These are phyloP conservation scores for Amia ocellicauda DNA, from an alignment of 2,113 vertebrate species.

Conservation along the genomic window DNA sequence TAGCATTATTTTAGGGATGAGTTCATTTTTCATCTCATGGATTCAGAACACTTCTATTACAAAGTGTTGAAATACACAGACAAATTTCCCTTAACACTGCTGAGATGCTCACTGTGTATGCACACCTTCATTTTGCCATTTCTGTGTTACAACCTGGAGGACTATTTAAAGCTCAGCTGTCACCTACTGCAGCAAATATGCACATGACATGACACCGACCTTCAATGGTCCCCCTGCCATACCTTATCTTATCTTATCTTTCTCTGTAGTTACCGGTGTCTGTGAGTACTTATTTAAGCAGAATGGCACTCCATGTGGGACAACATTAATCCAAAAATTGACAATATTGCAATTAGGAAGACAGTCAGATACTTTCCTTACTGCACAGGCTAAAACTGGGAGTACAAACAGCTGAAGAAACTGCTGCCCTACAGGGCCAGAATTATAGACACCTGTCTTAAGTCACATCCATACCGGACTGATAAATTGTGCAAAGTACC, in stretches of 20 bases:
- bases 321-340: too few relatives aligned
- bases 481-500: too few relatives aligned
- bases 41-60: slow-evolving; percentile 2
- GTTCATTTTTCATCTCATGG: slow-evolving; percentile 3
- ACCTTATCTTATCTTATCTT: background rate
- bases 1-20: slow-evolving; percentile 5
- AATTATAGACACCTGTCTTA: too few relatives aligned
- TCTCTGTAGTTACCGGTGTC: too few relatives aligned
- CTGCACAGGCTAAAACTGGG: too few relatives aligned
- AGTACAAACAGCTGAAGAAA: too few relatives aligned
- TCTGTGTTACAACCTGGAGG: background rate
- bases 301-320: too few relatives aligned
- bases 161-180: slow-evolving; percentile 21
- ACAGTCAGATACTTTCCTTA: too few relatives aligned
- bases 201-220: slow-evolving; percentile 9
- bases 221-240: background rate
- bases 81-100: slow-evolving; percentile 7
- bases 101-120: background rate
- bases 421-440: too few relatives aligned
- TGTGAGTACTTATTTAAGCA: too few relatives aligned
- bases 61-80: slow-evolving; percentile 15
- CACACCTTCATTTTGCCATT: slow-evolving; percentile 16
- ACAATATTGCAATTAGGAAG: too few relatives aligned
- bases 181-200: slow-evolving; percentile 2
- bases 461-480: too few relatives aligned